Conservation (phyloP, 2,113 vertebrate genomes). For the Pseudolaguvia tuberculata region DNA sequence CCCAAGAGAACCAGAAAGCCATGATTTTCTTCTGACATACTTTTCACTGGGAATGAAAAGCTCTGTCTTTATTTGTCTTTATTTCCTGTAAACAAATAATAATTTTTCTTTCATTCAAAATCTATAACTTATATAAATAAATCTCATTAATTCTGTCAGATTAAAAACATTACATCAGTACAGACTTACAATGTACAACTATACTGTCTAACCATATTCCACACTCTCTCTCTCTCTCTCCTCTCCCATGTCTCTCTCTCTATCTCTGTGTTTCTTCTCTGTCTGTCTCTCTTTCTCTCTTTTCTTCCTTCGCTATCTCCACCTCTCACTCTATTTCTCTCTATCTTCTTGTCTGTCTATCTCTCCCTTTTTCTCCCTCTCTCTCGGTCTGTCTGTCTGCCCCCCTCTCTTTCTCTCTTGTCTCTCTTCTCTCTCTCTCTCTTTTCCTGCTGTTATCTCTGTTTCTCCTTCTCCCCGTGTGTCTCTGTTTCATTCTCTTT, state of each 20-base stretch:
- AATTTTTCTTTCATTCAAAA: slow-evolving; percentile 48
- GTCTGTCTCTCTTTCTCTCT: too few species aligned
- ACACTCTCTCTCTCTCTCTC: slow-evolving; percentile 14
- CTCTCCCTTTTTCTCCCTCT: background rate
- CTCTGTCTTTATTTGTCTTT: slow-evolving; percentile 55
- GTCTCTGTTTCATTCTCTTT: too few species aligned
- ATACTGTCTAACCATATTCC: background rate
- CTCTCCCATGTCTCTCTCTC: slow-evolving; percentile 22
- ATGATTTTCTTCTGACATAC: slow-evolving; percentile 34
- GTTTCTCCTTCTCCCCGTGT: too few species aligned
- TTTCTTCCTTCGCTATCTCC: too few species aligned
- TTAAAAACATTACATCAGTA: background rate
- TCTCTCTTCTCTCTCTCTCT: too few species aligned
- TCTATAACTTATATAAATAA: background rate
- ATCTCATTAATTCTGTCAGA: background rate
- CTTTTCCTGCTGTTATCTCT: too few species aligned
- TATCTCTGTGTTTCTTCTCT: background rate
- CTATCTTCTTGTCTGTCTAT: too few species aligned
- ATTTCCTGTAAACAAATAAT: slow-evolving; percentile 44
- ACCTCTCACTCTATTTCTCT: too few species aligned
- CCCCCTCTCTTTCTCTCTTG: slow-evolving; percentile 24
- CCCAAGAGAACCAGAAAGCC: slow-evolving; percentile 41
- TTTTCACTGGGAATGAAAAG: slow-evolving; percentile 51
- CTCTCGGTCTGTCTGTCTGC: background rate
- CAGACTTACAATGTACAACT: background rate